Evolutionary conservation across 1,140 invertebrate genomes (phyloP), one percentile per base, ranked within the genome.

Genomic region (Cryptotermes secundus): DNA sequence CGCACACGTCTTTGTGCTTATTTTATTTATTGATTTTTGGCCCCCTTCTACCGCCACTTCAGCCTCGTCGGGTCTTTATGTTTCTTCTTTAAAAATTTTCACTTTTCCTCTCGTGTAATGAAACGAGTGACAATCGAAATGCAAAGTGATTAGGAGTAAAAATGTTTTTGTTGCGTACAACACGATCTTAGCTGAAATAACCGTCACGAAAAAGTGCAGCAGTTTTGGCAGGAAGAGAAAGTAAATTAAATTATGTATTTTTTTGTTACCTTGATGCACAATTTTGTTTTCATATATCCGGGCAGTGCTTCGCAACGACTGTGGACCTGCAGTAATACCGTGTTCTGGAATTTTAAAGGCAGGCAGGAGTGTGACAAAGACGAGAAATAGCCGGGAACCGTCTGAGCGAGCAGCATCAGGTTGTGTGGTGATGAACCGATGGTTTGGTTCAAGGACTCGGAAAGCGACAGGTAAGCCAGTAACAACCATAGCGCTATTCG

Each of bases 1-100:
- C 59, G 59, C 59, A 72, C 26, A 72, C 1, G 59, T n/a, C 26
- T 31, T n/a, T 72, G 45, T 31, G n/a, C n/a, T 31, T 72, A 3
- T 72, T 72, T 72, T 72, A 31, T 72, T 72, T 72, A 72, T 72
- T 72, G 59, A 72, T 72, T 72, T 72, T 72, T 72, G n/a, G 26
- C 59, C n/a, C 16, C 59, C 59, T 59, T 59, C 6, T 6, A 26
- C 59, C 26, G 26, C 59, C 59, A 72, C n/a, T n/a, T 19, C 45
- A 72, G n/a, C 31, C 26, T 72, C 7, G n/a, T 59, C 19, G 26
- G 53, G 1, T 72, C 59, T 72, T 72, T 72, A 72, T 12, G 26
- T 72, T 72, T 72, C 59, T 72, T 72, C 9, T 72, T 72, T 72
- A 72, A 72, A 31, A 72, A 31, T 31, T 72, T n/a, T 31, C 31